Conservation (phyloP, 2,888 invertebrate genomes). For the Caradrina kadenii region DNA sequence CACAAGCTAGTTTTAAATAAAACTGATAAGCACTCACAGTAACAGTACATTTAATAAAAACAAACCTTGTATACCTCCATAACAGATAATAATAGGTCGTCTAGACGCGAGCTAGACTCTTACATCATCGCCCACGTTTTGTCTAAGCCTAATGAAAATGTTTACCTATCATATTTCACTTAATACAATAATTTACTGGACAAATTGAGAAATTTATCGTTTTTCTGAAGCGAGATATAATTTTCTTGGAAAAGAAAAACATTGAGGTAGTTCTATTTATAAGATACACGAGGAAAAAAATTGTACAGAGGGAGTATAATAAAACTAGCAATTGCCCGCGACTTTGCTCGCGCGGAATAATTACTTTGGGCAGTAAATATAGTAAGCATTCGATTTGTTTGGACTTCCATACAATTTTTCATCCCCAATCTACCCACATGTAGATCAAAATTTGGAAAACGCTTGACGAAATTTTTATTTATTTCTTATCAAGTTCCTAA, state of each 20-base stretch:
- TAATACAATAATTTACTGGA: slow-evolving; percentile 26
- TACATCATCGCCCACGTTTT: slow-evolving; percentile 33
- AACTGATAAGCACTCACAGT: background rate
- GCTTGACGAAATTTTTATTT: too few species aligned
- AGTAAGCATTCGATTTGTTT: too few species aligned
- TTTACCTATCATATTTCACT: slow-evolving; percentile 41
- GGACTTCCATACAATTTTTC: too few species aligned
- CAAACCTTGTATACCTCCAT: slow-evolving; percentile 2
- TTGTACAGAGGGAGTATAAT: background rate
- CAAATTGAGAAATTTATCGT: slow-evolving; percentile 37
- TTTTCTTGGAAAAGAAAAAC: slow-evolving; percentile 10
- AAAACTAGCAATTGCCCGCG: background rate
- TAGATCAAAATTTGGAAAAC: too few species aligned
- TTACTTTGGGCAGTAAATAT: too few species aligned
- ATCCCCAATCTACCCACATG: too few species aligned
- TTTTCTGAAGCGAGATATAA: slow-evolving; percentile 11
- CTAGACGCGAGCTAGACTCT: slow-evolving; percentile 51
- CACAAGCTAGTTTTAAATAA: background rate
- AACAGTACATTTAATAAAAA: slow-evolving; percentile 28
- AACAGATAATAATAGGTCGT: slow-evolving; percentile 44
- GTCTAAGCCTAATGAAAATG: slow-evolving; percentile 33
- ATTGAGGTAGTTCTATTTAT: slow-evolving; percentile 10
- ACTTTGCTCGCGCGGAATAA: too few species aligned
- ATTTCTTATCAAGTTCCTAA: too few species aligned
- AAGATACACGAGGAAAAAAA: background rate